phyloP scores from a whole-genome alignment of 2,888 invertebrate genomes.

The Chromoteleia sp. region DNA sequence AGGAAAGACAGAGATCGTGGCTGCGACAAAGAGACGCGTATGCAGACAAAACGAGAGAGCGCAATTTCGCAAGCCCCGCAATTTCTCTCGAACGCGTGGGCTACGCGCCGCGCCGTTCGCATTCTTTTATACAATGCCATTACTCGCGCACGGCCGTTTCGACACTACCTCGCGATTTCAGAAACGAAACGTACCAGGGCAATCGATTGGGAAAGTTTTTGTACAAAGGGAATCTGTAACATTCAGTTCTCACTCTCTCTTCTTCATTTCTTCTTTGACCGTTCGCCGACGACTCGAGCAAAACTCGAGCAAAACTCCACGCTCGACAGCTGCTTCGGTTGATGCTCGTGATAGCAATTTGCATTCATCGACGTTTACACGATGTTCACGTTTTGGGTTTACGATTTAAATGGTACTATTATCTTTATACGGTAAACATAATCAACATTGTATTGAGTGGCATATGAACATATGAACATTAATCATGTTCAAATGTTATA shows the following conservation, averaged over 20 bases:
- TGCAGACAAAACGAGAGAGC: conserved; percentile 39
- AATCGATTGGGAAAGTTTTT: conserved; percentile 51
- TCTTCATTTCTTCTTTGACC: too few relatives aligned
- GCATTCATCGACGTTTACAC: too few relatives aligned
- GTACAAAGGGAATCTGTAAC: conserved; percentile 21
- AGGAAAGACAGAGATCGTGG: conserved; percentile 32
- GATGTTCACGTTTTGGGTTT: too few relatives aligned
- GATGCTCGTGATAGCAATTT: too few relatives aligned
- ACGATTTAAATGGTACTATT: too few relatives aligned
- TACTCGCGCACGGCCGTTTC: conserved; percentile 29
- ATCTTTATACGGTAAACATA: too few relatives aligned
- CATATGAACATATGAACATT: too few relatives aligned
- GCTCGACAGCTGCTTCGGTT: too few relatives aligned
- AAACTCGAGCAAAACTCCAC: too few relatives aligned
- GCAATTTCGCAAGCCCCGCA: conserved; percentile 47
- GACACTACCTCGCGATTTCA: conserved; percentile 20
- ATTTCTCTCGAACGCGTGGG: conserved; percentile 44
- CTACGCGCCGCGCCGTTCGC: conserved; percentile 24
- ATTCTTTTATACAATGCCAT: conserved; percentile 58
- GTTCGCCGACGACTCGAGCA: too few relatives aligned
- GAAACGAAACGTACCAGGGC: conserved; percentile 32
- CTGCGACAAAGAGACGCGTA: not conserved
- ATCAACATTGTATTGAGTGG: too few relatives aligned
- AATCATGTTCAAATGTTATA: too few relatives aligned
- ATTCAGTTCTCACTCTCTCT: conserved; percentile 24